These are phyloP conservation scores for Agrotis ipsilon DNA, from an alignment of 2,888 invertebrate genomes.

Conservation along the genomic window DNA sequence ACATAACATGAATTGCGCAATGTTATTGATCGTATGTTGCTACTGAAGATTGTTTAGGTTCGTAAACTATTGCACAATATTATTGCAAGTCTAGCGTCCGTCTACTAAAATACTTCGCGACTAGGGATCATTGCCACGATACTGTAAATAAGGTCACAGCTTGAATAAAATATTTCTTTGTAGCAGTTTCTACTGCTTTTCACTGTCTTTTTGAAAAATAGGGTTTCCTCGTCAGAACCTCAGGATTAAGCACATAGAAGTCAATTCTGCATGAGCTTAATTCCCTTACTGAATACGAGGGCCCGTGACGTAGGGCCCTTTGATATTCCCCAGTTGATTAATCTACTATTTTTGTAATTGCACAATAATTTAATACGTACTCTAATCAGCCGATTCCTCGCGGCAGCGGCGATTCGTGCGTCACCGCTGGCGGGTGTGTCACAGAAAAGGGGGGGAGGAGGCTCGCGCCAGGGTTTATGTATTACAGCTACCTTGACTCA, in stretches of 20 bases:
- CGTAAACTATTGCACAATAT: constrained; percentile 2
- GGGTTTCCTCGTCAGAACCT: too few relatives aligned
- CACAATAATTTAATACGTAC: constrained; percentile 3
- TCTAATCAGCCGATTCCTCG: not conserved
- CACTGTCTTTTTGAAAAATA: not conserved
- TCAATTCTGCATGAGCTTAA: too few relatives aligned
- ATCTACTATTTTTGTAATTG: constrained; percentile 12
- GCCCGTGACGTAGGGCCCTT: not conserved
- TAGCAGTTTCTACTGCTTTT: not conserved
- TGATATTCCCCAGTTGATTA: not conserved
- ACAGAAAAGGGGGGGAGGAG: too few relatives aligned
- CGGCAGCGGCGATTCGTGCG: not conserved
- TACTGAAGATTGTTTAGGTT: not conserved
- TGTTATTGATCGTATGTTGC: not conserved
- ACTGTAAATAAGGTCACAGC: not conserved
- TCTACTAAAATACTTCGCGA: not conserved
- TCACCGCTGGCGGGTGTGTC: not conserved
- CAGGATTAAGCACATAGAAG: too few relatives aligned
- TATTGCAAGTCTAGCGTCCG: not conserved
- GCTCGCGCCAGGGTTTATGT: not conserved
- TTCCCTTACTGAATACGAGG: not conserved
- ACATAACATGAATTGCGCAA: not conserved
- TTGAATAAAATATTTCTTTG: not conserved
- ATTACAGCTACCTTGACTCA: not conserved
- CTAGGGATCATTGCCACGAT: not conserved